Evolutionary conservation across 2,888 invertebrate species (phyloP), one percentile per base, ranked within the genome.

Genomic region (Limnephilus auricula): DNA sequence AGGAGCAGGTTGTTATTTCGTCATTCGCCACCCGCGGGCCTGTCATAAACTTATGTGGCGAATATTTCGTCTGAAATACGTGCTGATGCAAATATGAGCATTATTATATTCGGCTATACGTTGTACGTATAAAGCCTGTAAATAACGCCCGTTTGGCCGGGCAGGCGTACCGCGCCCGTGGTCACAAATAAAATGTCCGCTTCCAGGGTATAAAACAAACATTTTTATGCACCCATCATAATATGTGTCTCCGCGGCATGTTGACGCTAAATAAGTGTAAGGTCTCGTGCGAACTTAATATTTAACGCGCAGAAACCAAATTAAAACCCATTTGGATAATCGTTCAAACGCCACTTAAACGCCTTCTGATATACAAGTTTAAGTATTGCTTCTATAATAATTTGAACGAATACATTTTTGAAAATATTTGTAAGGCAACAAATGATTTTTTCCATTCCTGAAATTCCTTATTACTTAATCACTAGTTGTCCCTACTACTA

Each of bases 181-280:
- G 86, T 90, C 90, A 50, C 40, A 79, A 85, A 79, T 45, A 87
- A 90, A 90, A 87, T 87, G 90, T 87, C 79, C 12, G 18, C 78
- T 30, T 31, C 34, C 79, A 37, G 79, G 37, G 89, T 37, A 90
- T 92, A 91, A 92, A 92, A 91, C 84, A 90, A 88, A 92, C 79
- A 91, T 92, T 91, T 89, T 92, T 91, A 89, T 90, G 82, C 85
- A 32, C 32, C 89, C 79, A 34, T 45, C 34, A 90, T 89, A 90
- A 88, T 65, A 82, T 65, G 30, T 90, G 40, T 90, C 91, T 85
- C 85, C 84, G 79, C 90, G 18, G 82, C 9, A 82, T 15, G 34
- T 32, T 82, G 32, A 10, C 25, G 6, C 25, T 6, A 65, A 65
- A 65, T 65, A 65, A 65, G n/a, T 65, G 65, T 25, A 65, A n/a